Conservation (phyloP, 2,888 invertebrate genomes). For the Scaptomyza cyrtandrae region DNA sequence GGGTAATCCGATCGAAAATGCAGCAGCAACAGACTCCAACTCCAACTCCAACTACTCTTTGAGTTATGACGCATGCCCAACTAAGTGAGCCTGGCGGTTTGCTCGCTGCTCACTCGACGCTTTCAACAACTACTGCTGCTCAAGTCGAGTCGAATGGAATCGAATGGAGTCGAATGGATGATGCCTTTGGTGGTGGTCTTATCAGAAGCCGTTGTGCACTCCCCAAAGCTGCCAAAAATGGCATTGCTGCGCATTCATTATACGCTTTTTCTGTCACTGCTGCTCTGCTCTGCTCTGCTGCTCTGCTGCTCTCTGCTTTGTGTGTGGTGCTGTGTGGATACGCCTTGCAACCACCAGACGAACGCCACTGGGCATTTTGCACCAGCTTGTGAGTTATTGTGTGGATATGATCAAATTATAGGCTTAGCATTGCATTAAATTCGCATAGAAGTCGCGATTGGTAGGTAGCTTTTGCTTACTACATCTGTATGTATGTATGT, state of each 20-base stretch:
- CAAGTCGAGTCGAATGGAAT: background rate
- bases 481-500: background rate
- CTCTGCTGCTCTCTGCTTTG: constrained; percentile 3
- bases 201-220: constrained; percentile 83
- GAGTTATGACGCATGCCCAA: constrained; percentile 68
- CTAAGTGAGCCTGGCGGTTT: constrained; percentile 65
- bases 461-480: constrained; percentile 23
- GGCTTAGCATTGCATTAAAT: constrained; percentile 76
- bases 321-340: constrained; percentile 8
- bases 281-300: constrained; percentile 10
- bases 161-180: background rate
- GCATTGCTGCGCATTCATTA: constrained; percentile 78
- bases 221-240: constrained; percentile 78
- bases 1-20: constrained; percentile 76
- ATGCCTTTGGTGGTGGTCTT: constrained; percentile 80
- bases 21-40: constrained; percentile 11
- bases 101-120: constrained; percentile 70
- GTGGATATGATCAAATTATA: constrained; percentile 81
- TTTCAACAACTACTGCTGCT: constrained; percentile 78
- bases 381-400: constrained; percentile 71
- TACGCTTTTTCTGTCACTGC: constrained; percentile 62
- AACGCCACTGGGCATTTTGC: constrained; percentile 76
- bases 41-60: constrained; percentile 15
- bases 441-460: constrained; percentile 70
- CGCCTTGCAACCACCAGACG: constrained; percentile 24